These are phyloP conservation scores for Dryobotodes eremita DNA, from an alignment of 2,888 invertebrate genomes.

Conservation along the genomic window DNA sequence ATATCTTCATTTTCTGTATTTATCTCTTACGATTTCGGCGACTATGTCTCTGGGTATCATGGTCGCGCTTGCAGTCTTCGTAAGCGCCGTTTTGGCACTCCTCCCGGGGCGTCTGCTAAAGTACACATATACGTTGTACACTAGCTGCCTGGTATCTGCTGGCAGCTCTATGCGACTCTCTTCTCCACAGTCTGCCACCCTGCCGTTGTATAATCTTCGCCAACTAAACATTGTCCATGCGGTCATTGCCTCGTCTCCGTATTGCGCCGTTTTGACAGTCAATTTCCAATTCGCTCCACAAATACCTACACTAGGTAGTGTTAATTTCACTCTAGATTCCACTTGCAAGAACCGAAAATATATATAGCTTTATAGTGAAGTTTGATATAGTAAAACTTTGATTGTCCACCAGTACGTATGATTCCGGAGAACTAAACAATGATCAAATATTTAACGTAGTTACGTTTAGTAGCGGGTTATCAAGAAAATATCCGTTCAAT, in stretches of 20 bases:
- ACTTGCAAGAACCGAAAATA: slow-evolving; percentile 30
- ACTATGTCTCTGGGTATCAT: slow-evolving; percentile 88
- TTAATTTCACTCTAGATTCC: slow-evolving; percentile 26
- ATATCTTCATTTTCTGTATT: slow-evolving; percentile 73
- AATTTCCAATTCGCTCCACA: slow-evolving; percentile 43
- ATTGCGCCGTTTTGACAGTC: slow-evolving; percentile 85
- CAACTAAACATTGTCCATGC: slow-evolving; percentile 90
- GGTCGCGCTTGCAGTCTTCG: slow-evolving; percentile 87
- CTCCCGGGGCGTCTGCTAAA: slow-evolving; percentile 86
- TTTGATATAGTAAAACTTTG: slow-evolving; percentile 19
- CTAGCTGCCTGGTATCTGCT: slow-evolving; percentile 87
- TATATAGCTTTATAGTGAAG: background rate
- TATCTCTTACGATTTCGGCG: slow-evolving; percentile 87
- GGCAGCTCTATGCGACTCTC: slow-evolving; percentile 84
- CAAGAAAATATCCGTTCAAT: slow-evolving; percentile 79
- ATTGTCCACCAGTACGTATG: background rate
- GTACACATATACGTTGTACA: slow-evolving; percentile 88
- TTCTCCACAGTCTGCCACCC: slow-evolving; percentile 78
- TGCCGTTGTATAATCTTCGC: slow-evolving; percentile 85
- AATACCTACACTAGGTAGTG: slow-evolving; percentile 32
- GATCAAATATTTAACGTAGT: slow-evolving; percentile 37
- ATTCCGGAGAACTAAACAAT: slow-evolving; percentile 42
- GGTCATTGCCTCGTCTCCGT: slow-evolving; percentile 89
- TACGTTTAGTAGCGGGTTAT: slow-evolving; percentile 41
- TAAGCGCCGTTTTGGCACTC: slow-evolving; percentile 82